A percentile compares a stretch with the other conserved stretches of the same genome.
phyloP scores from a whole-genome alignment of 2,888 invertebrate genomes.

The Synergus umbraculus region DNA sequence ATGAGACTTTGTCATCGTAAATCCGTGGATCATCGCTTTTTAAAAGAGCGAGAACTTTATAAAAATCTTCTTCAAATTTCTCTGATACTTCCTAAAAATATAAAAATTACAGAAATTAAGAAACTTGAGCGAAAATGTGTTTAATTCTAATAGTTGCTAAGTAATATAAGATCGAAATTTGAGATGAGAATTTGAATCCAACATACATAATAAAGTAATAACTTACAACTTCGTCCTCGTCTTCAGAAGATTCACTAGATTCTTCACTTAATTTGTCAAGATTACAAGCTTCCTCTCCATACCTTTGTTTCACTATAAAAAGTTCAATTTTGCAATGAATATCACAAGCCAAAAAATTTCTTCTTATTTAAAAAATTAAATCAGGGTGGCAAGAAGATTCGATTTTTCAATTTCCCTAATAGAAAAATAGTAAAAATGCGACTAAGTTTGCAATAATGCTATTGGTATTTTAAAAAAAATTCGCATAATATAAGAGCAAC shows the following conservation, averaged over 20 bases:
- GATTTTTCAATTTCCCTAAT: no score
- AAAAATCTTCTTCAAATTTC: constrained; percentile 90
- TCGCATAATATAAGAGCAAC: no score
- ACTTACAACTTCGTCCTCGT: constrained; percentile 81
- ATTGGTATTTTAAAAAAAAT: no score
- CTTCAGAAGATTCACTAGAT: constrained; percentile 79
- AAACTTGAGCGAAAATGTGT: neutral
- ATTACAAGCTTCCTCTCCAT: constrained; percentile 81
- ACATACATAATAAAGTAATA: constrained; percentile 7
- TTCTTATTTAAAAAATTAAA: no score
- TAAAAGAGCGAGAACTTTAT: constrained; percentile 89
- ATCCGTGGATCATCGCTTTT: constrained; percentile 94
- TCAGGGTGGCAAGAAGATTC: no score
- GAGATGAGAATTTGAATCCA: neutral
- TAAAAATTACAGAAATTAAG: neutral
- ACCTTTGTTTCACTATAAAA: constrained; percentile 85
- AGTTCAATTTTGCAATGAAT: no score
- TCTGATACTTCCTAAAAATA: constrained; percentile 80
- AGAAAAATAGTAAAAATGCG: neutral
- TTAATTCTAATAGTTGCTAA: neutral
- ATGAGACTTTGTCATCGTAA: constrained; percentile 87
- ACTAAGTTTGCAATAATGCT: no score
- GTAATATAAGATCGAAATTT: neutral
- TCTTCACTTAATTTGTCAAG: constrained; percentile 77
- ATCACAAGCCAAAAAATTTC: no score